Conservation (phyloP, 2,113 vertebrate species). For the Neogobius melanostomus region DNA sequence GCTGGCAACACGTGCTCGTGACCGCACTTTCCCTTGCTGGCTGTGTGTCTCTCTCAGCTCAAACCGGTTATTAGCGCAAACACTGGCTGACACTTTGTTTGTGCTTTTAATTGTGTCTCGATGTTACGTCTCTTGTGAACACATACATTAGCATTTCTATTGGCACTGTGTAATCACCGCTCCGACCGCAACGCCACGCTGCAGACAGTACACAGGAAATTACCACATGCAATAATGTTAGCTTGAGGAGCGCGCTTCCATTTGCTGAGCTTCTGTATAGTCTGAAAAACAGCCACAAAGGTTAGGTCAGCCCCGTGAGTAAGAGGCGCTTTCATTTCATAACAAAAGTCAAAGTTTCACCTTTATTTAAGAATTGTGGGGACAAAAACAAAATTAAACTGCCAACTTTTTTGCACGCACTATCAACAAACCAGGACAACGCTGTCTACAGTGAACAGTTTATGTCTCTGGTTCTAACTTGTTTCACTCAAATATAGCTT, state of each 20-base stretch:
- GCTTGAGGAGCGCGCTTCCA: slow-evolving; percentile 61
- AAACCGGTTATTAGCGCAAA: slow-evolving; percentile 77
- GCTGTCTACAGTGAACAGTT: too few species aligned
- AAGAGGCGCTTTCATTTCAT: slow-evolving; percentile 11
- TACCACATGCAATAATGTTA: slow-evolving; percentile 68
- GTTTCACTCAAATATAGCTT: too few species aligned
- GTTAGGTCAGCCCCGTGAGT: slow-evolving; percentile 27
- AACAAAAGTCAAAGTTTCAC: not conserved
- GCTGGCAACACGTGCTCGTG: slow-evolving; percentile 60
- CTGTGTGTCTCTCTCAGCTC: slow-evolving; percentile 27
- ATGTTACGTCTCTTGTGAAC: slow-evolving; percentile 73
- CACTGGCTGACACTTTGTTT: slow-evolving; percentile 74
- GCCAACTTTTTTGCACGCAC: too few species aligned
- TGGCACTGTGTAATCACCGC: slow-evolving; percentile 70
- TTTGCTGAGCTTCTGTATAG: slow-evolving; percentile 49
- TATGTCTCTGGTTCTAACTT: too few species aligned
- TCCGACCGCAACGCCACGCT: slow-evolving; percentile 67
- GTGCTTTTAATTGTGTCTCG: slow-evolving; percentile 75
- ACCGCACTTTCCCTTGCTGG: slow-evolving; percentile 46
- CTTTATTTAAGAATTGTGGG: not conserved
- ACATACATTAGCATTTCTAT: slow-evolving; percentile 73
- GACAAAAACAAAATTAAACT: not conserved
- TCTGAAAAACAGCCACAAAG: slow-evolving; percentile 40
- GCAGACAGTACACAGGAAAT: slow-evolving; percentile 69
- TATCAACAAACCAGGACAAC: too few species aligned